Percentiles rank a stretch among this genome's conserved stretches.
These are phyloP conservation scores for Malacosoma neustria DNA, from an alignment of 2,888 invertebrate species.

Conservation along the genomic window DNA sequence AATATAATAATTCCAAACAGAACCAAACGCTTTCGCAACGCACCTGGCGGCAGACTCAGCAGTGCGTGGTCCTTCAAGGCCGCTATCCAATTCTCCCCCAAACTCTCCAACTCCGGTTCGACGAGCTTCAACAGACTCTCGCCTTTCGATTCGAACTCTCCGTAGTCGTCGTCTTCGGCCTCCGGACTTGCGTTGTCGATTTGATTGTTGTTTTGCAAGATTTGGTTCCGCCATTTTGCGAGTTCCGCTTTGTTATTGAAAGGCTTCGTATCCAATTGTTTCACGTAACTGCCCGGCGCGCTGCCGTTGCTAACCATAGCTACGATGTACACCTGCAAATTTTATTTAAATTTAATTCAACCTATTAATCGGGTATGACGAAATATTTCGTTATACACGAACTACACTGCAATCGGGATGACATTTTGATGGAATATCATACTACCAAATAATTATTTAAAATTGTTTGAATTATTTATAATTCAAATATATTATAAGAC, in stretches of 20 bases:
- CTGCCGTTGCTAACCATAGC: slow-evolving; percentile 89
- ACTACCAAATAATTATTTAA: no score
- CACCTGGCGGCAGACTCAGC: slow-evolving; percentile 88
- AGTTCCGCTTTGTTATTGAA: slow-evolving; percentile 53
- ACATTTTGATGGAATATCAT: no score
- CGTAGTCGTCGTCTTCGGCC: slow-evolving; percentile 74
- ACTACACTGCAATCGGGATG: no score
- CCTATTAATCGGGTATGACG: no score
- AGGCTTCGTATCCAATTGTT: slow-evolving; percentile 58
- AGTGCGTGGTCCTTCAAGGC: slow-evolving; percentile 96
- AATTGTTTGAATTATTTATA: no score
- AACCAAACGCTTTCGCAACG: no score
- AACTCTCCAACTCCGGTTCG: slow-evolving; percentile 91
- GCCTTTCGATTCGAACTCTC: slow-evolving; percentile 84
- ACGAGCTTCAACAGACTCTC: slow-evolving; percentile 93
- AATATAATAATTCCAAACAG: no score
- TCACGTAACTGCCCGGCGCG: slow-evolving; percentile 77
- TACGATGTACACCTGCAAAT: slow-evolving; percentile 88
- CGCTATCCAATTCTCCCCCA: slow-evolving; percentile 96
- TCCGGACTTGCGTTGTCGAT: slow-evolving; percentile 40
- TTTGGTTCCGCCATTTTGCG: slow-evolving; percentile 54
- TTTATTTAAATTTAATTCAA: no score
- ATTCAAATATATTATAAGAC: no score
- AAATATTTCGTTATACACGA: no score
- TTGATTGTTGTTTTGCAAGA: slow-evolving; percentile 45